These are phyloP conservation scores for Ceratothoa steindachneri DNA, from an alignment of 2,888 invertebrate species.

Conservation along the genomic window DNA sequence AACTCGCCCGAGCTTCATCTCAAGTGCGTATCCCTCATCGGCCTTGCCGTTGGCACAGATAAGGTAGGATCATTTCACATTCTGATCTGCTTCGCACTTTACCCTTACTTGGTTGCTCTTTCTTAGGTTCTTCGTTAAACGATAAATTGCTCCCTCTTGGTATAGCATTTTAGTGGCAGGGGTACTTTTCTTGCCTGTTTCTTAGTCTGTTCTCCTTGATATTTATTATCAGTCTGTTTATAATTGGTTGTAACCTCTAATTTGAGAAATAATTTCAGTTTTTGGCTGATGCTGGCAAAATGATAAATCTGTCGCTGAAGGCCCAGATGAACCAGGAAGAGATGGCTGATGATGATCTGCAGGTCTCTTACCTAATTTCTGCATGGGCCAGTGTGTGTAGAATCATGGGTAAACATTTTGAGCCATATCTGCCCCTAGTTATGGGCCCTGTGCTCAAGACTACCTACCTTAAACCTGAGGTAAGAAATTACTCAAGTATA, in stretches of 20 bases:
- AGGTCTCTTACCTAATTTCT: constrained; percentile 94
- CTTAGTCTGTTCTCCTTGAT: not conserved
- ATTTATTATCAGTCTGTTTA: not conserved
- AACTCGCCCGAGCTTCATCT: constrained; percentile 79
- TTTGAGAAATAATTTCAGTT: constrained; percentile 62
- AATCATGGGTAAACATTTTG: constrained; percentile 80
- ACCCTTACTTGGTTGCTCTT: no score
- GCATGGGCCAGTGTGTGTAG: constrained; percentile 99
- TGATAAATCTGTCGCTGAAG: constrained; percentile 89
- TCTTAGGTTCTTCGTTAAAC: no score
- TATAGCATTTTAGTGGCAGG: no score
- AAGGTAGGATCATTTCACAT: constrained; percentile 51
- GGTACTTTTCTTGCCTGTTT: no score
- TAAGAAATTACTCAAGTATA: no score
- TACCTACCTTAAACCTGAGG: constrained; percentile 88
- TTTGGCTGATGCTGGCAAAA: constrained; percentile 73
- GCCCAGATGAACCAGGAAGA: constrained; percentile 76
- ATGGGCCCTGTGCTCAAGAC: constrained; percentile 91
- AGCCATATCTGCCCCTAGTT: constrained; percentile 87
- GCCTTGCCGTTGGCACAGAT: constrained; percentile 57
- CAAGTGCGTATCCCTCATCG: constrained; percentile 97
- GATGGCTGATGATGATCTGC: constrained; percentile 90
- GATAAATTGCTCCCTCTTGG: no score
- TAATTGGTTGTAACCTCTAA: not conserved
- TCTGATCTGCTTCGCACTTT: no score